Percentiles rank a stretch among this genome's conserved stretches.
Conservation (phyloP, 2,113 vertebrate species). For the Heterochromis multidens region DNA sequence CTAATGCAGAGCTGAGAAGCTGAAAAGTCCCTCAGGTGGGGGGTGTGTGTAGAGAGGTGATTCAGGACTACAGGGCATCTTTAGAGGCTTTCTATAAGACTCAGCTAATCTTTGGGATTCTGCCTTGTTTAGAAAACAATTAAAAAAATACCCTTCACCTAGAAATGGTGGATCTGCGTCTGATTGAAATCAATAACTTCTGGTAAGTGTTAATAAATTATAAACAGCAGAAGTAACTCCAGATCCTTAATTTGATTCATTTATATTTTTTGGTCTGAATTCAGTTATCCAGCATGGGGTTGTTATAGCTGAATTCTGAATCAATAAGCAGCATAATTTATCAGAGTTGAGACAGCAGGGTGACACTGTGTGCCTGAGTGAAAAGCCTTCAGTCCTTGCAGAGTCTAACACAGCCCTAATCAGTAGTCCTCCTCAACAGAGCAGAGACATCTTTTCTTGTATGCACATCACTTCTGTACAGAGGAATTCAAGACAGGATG, state of each 20-base stretch:
- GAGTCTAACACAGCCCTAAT: constrained; percentile 10
- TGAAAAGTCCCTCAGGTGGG: constrained; percentile 54
- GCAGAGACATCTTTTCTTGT: constrained; percentile 2
- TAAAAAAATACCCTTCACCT: constrained; percentile 7
- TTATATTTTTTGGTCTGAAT: background rate
- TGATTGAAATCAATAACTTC: constrained; percentile 8
- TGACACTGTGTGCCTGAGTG: constrained; percentile 13
- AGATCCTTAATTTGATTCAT: constrained; percentile 7
- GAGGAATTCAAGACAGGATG: constrained; percentile 40
- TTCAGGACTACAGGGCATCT: constrained; percentile 43
- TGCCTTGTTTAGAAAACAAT: constrained; percentile 4
- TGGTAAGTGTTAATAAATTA: background rate
- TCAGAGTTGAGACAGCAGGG: constrained; percentile 23
- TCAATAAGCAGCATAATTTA: constrained; percentile 53
- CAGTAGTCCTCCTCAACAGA: background rate
- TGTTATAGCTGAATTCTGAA: constrained; percentile 35
- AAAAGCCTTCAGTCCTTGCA: constrained; percentile 11
- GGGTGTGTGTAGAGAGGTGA: constrained; percentile 18
- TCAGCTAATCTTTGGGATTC: constrained; percentile 49
- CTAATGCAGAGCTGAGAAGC: constrained; percentile 42
- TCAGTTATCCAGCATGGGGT: constrained; percentile 29
- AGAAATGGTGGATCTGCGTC: constrained; percentile 11
- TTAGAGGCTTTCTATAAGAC: constrained; percentile 53
- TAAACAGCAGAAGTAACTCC: background rate
- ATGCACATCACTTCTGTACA: constrained; percentile 40